Percentiles rank a stretch among this genome's conserved stretches.
phyloP scores from a whole-genome alignment of 2,888 invertebrate species.

The Liopterus haemorrhoidalis region DNA sequence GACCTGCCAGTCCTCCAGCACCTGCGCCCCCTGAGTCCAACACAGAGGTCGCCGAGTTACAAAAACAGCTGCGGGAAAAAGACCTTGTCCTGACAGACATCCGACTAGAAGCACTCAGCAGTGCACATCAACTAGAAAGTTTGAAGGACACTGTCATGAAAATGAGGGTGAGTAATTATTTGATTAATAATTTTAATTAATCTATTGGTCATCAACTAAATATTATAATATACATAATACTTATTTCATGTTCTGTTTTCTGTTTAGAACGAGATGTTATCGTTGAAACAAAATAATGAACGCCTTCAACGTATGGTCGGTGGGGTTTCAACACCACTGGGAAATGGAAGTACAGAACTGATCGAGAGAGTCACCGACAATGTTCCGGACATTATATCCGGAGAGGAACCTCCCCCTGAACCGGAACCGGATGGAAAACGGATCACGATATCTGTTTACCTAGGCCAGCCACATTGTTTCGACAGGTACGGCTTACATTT shows the following conservation, averaged over 20 bases:
- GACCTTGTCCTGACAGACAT: slow-evolving; percentile 95
- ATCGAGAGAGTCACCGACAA: slow-evolving; percentile 43
- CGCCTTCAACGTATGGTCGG: slow-evolving; percentile 79
- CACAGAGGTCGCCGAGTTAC: slow-evolving; percentile 71
- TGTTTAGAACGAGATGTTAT: slow-evolving; percentile 88
- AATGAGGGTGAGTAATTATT: slow-evolving; percentile 69
- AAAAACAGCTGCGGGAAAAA: slow-evolving; percentile 90
- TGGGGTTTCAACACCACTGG: slow-evolving; percentile 38
- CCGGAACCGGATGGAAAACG: slow-evolving; percentile 69
- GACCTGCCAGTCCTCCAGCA: slow-evolving; percentile 45
- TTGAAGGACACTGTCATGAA: slow-evolving; percentile 94
- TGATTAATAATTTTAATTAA: background rate
- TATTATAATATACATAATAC: background rate
- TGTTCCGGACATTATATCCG: slow-evolving; percentile 43
- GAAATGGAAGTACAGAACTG: slow-evolving; percentile 38
- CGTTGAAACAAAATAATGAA: slow-evolving; percentile 94
- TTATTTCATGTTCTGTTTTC: slow-evolving; percentile 20
- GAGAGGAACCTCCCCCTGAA: slow-evolving; percentile 42
- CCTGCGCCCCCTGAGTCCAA: slow-evolving; percentile 45
- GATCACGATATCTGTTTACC: slow-evolving; percentile 79
- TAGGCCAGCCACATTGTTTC: slow-evolving; percentile 77
- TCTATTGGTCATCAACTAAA: background rate
- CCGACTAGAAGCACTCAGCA: slow-evolving; percentile 89
- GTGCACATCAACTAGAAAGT: slow-evolving; percentile 94
- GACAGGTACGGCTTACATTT: slow-evolving; percentile 38